These are phyloP conservation scores for Ibidorhyncha struthersii DNA, from an alignment of 2,113 vertebrate species.

Conservation along the genomic window DNA sequence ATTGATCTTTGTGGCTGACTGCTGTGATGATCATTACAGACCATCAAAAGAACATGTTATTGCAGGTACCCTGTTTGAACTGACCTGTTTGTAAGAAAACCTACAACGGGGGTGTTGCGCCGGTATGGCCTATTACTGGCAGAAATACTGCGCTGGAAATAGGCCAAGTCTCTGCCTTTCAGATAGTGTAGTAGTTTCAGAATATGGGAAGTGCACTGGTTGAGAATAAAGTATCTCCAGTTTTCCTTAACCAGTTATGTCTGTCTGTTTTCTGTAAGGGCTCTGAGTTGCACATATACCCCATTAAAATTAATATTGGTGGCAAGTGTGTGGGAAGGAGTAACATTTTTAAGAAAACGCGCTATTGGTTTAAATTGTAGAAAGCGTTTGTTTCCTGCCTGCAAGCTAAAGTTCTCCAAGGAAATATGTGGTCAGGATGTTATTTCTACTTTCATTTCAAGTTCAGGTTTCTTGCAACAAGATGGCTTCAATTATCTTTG, in stretches of 20 bases:
- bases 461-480: neutral
- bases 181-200: neutral
- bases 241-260: neutral
- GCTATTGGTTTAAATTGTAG: neutral
- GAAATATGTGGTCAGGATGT: neutral
- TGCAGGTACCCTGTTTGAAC: neutral
- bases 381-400: neutral
- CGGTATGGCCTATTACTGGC: neutral
- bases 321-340: neutral
- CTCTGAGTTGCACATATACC: neutral
- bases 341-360: neutral
- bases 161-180: neutral
- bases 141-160: neutral
- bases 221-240: neutral
- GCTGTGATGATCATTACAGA: neutral
- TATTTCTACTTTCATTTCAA: neutral
- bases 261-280: neutral
- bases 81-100: neutral
- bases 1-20: neutral
- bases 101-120: fast-evolving
- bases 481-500: neutral
- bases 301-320: neutral
- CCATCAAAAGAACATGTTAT: neutral
- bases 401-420: neutral
- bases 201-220: neutral